Evolutionary conservation across 2,113 vertebrate species (phyloP).

Genomic region (Corvus hawaiiensis): DNA sequence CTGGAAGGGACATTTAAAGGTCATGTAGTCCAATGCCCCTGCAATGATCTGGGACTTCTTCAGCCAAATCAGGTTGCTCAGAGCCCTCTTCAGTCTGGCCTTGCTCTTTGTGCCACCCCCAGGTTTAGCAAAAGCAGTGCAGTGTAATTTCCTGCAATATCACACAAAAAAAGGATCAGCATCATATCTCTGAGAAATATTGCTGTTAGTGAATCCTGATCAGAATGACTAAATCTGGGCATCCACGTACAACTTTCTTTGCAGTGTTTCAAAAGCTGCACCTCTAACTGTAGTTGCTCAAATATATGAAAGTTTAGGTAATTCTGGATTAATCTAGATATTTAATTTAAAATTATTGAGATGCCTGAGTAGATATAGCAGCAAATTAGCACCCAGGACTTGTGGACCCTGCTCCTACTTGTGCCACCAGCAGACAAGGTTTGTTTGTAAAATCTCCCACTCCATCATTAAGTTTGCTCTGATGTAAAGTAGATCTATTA

Average conservation of each 20-base stretch:
- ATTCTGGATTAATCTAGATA: not conserved
- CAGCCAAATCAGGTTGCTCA: not conserved
- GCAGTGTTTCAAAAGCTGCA: not conserved
- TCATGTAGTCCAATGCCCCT: not conserved
- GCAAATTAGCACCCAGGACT: not conserved
- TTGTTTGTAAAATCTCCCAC: not conserved
- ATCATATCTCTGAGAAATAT: not conserved
- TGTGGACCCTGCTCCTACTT: not conserved
- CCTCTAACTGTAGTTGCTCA: not conserved
- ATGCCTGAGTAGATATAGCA: not conserved
- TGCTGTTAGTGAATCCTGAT: not conserved
- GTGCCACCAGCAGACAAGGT: fast-evolving
- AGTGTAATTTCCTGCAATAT: not conserved
- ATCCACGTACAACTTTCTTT: not conserved
- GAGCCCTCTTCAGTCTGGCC: not conserved
- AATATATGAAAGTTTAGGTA: not conserved
- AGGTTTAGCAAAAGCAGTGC: not conserved
- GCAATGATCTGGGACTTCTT: not conserved
- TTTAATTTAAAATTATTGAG: not conserved
- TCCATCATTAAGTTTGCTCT: not conserved
- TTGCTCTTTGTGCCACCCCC: not conserved
- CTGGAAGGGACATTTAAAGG: not conserved
- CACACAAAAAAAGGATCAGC: not conserved
- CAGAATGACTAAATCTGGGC: not conserved
- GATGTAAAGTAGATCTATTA: not conserved